phyloP scores from a whole-genome alignment of 2,888 invertebrate genomes.

The Eledona agricola region DNA sequence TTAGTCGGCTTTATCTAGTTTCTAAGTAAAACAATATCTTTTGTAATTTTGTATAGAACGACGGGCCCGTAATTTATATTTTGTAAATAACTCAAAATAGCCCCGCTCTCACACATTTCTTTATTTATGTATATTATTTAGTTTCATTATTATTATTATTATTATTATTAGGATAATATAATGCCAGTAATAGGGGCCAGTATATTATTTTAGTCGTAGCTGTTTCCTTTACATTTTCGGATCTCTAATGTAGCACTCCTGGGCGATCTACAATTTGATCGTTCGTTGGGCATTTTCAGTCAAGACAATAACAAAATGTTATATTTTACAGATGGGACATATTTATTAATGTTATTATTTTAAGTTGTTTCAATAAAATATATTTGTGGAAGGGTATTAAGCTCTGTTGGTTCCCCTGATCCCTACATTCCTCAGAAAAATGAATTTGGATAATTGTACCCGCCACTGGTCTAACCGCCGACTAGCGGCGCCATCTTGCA shows the following conservation, averaged over 20 bases:
- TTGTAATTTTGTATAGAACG: slow-evolving; percentile 28
- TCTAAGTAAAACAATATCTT: slow-evolving; percentile 31
- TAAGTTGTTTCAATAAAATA: slow-evolving; percentile 36
- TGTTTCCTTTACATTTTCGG: slow-evolving; percentile 37
- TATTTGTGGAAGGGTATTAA: slow-evolving; percentile 34
- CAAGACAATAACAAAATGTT: slow-evolving; percentile 33
- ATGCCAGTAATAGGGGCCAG: slow-evolving; percentile 57
- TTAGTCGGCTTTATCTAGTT: slow-evolving; percentile 39
- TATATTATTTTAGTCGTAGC: slow-evolving; percentile 46
- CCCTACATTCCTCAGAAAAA: no score
- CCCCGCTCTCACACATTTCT: slow-evolving; percentile 16
- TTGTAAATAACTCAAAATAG: slow-evolving; percentile 33
- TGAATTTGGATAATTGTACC: no score
- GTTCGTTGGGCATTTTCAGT: slow-evolving; percentile 29
- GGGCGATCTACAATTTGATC: slow-evolving; percentile 1
- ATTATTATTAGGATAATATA: slow-evolving; percentile 37
- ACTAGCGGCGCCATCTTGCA: no score
- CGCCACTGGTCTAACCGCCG: no score
- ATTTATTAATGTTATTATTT: slow-evolving; percentile 39
- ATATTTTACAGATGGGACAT: slow-evolving; percentile 35
- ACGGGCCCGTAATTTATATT: slow-evolving; percentile 18
- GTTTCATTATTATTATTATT: no score
- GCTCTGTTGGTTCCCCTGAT: no score
- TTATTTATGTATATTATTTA: slow-evolving; percentile 27
- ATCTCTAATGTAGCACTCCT: slow-evolving; percentile 37